Evolutionary conservation across 2,888 invertebrate species (phyloP), one percentile per base, ranked within the genome.

Genomic region (Drosophila tripunctata): DNA sequence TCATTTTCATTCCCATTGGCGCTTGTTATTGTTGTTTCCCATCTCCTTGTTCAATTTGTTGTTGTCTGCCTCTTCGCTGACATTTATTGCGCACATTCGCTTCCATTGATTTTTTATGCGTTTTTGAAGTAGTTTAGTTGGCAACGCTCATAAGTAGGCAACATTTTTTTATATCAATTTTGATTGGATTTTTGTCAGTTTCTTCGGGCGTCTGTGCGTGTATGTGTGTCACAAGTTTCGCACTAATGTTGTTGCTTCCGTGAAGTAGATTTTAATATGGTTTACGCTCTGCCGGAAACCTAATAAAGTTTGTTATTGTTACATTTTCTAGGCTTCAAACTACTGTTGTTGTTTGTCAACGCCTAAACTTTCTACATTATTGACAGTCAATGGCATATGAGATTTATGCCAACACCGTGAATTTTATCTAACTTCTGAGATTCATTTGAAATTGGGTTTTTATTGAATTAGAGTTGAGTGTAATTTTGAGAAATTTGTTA

Each of bases 91-190:
- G 86, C 88, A 80, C 88, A 80, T 80, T 74, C 70, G 64, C 67
- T 69, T 70, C 75, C 82, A 88, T 88, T 88, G 82, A 84, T 87
- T 83, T 83, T 87, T 84, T 87, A 88, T 88, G 82, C 78, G 64
- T 66, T 77, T 83, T 87, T 87, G 80, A 82, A 88, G 81, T 82
- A 88, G 88, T 85, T 85, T 64, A 67, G 54, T 74, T 63, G 56
- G 60, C 57, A 57, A 40, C 79, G 58, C 79, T 45, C 72, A 75
- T 81, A 85, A 87, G 86, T 80, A 78, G 62, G 66, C 83, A 52
- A 75, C 65, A 51, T 55, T 80, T 67, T 73, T 62, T 50, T 47
- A 48, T 36, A 27, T 43, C 31, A 31, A 24, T 43, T 40, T 21
- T 45, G 65, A 47, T 75, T 75, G 54, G 63, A 57, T 62, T 78